Percentiles rank a stretch among this genome's conserved stretches.
Evolutionary conservation across 2,888 invertebrate genomes (phyloP).

Genomic region (Hanleya hanleyi): DNA sequence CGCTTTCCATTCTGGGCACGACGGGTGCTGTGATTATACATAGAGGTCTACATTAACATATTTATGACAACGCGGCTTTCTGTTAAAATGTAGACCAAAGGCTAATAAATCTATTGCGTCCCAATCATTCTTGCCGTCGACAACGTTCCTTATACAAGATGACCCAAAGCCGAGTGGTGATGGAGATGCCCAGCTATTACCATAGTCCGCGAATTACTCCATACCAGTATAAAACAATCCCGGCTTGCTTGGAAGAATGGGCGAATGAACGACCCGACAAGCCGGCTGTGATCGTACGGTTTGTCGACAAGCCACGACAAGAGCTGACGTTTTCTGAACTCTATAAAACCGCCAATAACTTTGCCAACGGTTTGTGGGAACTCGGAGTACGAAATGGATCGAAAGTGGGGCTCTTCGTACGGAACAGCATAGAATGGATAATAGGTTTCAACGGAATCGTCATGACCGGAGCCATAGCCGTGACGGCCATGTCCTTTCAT

Average conservation of each 20-base stretch:
- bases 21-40: too few relatives aligned
- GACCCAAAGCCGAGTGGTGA: too few relatives aligned
- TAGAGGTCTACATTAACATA: too few relatives aligned
- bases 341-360: neutral
- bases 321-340: conserved; percentile 17
- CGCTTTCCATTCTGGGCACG: too few relatives aligned
- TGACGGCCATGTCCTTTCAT: neutral
- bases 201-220: neutral
- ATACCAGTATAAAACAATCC: conserved; percentile 6
- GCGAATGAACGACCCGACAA: conserved; percentile 15
- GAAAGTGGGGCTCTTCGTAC: conserved; percentile 4
- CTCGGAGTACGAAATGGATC: conserved; percentile 16
- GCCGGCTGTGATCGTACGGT: conserved; percentile 7
- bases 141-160: too few relatives aligned
- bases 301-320: neutral
- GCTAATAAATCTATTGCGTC: too few relatives aligned
- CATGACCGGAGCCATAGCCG: conserved; percentile 11
- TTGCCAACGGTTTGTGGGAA: conserved; percentile 12
- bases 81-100: too few relatives aligned
- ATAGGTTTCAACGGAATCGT: conserved; percentile 9
- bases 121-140: too few relatives aligned
- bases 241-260: conserved; percentile 7
- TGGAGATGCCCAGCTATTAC: neutral
- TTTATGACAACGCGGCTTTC: too few relatives aligned
- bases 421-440: conserved; percentile 7